Evolutionary conservation across 2,113 vertebrate species (phyloP).

Genomic region (Pygathrix nemaeus): DNA sequence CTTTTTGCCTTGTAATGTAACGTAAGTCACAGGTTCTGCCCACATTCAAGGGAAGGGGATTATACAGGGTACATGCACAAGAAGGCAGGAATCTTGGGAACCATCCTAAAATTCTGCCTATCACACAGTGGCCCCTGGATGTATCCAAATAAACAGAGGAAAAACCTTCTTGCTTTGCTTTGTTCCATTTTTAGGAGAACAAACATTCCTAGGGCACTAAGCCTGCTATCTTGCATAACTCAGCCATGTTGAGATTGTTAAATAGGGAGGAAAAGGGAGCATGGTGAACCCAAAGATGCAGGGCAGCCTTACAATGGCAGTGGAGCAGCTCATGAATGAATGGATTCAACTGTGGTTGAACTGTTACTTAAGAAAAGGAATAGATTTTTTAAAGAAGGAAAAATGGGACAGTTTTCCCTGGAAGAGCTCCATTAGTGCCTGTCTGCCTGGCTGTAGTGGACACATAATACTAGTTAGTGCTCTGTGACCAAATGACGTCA

Average conservation of each 20-base stretch:
- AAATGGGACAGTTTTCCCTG: conserved; percentile 65
- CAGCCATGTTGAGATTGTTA: conserved; percentile 29
- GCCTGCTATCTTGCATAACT: conserved; percentile 72
- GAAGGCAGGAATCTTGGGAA: neutral
- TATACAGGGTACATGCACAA: neutral
- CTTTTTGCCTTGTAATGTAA: neutral
- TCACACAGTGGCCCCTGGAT: conserved; percentile 54
- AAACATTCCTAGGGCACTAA: conserved; percentile 75
- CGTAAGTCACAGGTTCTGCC: neutral
- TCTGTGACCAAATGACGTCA: conserved; percentile 65
- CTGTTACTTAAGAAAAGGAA: conserved; percentile 68
- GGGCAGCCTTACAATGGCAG: neutral
- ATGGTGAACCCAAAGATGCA: neutral
- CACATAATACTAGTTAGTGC: conserved; percentile 70
- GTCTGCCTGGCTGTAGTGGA: conserved; percentile 67
- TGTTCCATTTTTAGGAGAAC: conserved; percentile 83
- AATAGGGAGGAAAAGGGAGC: neutral
- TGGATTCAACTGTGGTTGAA: conserved; percentile 61
- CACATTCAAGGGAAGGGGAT: neutral
- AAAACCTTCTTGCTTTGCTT: conserved; percentile 82
- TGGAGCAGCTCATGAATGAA: neutral
- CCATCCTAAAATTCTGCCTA: neutral
- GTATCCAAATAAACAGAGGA: conserved; percentile 82
- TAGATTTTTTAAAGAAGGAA: conserved; percentile 50
- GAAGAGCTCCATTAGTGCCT: conserved; percentile 65